phyloP scores from a whole-genome alignment of 2,113 vertebrate species.

The Redunca redunca region DNA sequence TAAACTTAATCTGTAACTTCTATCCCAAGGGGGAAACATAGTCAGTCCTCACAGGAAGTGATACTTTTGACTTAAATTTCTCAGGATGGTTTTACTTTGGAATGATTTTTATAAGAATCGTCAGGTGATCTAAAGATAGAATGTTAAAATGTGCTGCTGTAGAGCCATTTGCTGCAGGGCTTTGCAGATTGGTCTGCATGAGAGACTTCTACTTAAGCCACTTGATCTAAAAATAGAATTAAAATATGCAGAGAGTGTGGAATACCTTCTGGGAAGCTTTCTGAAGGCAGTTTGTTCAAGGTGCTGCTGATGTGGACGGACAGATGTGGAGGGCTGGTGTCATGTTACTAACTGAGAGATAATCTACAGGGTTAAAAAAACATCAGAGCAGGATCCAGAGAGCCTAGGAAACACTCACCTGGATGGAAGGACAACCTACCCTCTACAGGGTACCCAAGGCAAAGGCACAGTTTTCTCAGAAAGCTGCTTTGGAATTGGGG shows the following conservation, averaged over 20 bases:
- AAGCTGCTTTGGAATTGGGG: neutral
- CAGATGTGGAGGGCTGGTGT: neutral
- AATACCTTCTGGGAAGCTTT: neutral
- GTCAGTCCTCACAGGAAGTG: neutral
- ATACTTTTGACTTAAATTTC: neutral
- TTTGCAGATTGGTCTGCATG: neutral
- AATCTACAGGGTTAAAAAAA: neutral
- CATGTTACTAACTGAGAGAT: neutral
- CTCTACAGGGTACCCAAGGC: neutral
- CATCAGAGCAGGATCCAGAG: neutral
- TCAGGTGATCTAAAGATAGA: neutral
- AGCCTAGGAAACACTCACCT: neutral
- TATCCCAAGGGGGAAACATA: neutral
- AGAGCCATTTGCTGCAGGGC: neutral
- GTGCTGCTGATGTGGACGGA: neutral
- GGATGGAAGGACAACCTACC: neutral
- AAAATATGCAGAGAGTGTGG: neutral
- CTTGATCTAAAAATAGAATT: neutral
- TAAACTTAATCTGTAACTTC: neutral
- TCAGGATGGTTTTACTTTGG: neutral
- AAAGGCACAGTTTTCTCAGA: neutral
- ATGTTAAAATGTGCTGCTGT: neutral
- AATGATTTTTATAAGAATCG: neutral
- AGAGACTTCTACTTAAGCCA: neutral
- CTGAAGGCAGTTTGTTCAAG: neutral